Evolutionary conservation across 2,113 vertebrate species (phyloP), one percentile per base, ranked within the genome.

Genomic region (Campylomormyrus numenius): DNA sequence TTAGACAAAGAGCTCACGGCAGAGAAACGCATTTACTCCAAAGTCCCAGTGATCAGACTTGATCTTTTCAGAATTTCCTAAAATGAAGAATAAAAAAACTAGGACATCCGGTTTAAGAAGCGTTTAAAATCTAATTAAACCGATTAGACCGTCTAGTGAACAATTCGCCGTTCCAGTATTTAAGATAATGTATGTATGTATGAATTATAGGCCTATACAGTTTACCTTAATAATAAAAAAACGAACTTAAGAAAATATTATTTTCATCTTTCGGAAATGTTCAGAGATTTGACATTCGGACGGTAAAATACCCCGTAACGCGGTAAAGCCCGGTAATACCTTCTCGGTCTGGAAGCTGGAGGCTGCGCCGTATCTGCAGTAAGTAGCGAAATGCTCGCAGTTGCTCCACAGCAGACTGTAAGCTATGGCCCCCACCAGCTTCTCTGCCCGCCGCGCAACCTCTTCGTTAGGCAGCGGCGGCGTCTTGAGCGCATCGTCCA

Each of bases 321-420:
- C 27, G 13, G n/a, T 24, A 24, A 21, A 31, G 39, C 50, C 31
- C 19, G 85, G 19, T 21, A 27, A 94, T 96, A 99, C 98, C 98
- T 97, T 94, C 87, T 99, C 97, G 0, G 98, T 97, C 95, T 99
- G 98, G 91, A 96, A 95, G 92, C 98, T 98, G 93, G 96, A 91
- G 0, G 96, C 91, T 2, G 93, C 90, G 1, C 96, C 98, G 80
- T 98, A 99, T 53, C 98, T 95, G 95, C 98, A 99, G 95, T 96
- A 93, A 4, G 98, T 99, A 90, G 98, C 98, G 89, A 98, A 99
- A 94, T 99, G 98, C 94, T 99, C 98, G 91, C 98, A 99, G 95
- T 99, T 99, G 96, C 98, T 98, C 98, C 98, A 99, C 85, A 99
- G 94, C 10, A 99, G 95, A 91, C 98, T 99, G 94, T 99, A 99